Evolutionary conservation across 2,888 invertebrate genomes (phyloP).

Genomic region (Drosophila hamatofila): DNA sequence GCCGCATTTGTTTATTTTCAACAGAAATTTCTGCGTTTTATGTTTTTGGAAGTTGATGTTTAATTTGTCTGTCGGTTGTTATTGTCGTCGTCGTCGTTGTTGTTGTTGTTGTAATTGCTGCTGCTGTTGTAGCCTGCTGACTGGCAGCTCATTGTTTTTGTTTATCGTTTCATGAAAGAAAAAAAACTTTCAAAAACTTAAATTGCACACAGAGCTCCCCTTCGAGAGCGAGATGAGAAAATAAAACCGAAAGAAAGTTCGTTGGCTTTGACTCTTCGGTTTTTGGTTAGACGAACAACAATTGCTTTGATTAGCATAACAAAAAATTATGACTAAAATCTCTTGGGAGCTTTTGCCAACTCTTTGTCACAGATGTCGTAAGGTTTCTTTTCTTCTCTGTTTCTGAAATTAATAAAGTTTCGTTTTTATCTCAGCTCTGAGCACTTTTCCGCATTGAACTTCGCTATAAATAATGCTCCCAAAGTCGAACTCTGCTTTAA

Average conservation of each 20-base stretch:
- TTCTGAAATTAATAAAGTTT: conserved; percentile 20
- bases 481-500: conserved; percentile 15
- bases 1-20: conserved; percentile 70
- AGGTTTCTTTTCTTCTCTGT: conserved; percentile 5
- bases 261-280: conserved; percentile 10
- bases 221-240: conserved; percentile 5
- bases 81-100: conserved; percentile 22
- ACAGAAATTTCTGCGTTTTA: conserved; percentile 46
- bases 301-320: conserved; percentile 49
- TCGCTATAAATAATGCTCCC: conserved; percentile 7
- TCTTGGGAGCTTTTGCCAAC: conserved; percentile 11
- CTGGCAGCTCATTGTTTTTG: conserved; percentile 67
- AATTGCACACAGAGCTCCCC: conserved; percentile 29
- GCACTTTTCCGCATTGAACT: conserved; percentile 11
- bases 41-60: conserved; percentile 40
- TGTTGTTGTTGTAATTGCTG: conserved; percentile 15
- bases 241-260: conserved; percentile 46
- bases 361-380: conserved; percentile 31
- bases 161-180: conserved; percentile 60
- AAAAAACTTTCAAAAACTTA: conserved; percentile 71
- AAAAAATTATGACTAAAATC: conserved; percentile 31
- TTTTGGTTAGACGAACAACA: conserved; percentile 4
- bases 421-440: conserved; percentile 11
- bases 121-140: conserved; percentile 39
- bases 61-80: conserved; percentile 30